Percentiles rank a stretch among this genome's conserved stretches.
Conservation (phyloP, 2,113 vertebrate genomes). For the Xiphias gladius region DNA sequence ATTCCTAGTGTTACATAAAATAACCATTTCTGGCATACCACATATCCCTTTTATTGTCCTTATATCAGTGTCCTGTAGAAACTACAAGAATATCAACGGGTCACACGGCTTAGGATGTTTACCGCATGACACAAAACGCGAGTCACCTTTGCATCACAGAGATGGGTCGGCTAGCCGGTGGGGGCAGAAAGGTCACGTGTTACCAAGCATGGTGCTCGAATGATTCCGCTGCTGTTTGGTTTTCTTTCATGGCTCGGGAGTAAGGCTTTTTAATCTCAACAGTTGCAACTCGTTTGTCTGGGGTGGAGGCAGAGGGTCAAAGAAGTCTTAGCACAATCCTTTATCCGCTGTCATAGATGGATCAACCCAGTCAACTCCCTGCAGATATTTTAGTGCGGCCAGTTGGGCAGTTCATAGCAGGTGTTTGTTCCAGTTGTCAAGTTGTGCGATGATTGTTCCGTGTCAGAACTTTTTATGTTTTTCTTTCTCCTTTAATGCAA, state of each 20-base stretch:
- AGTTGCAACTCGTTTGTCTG: not conserved
- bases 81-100: not conserved
- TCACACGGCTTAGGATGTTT: not conserved
- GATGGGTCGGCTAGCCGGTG: not conserved
- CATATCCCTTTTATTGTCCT: not conserved
- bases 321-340: not conserved
- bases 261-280: not conserved
- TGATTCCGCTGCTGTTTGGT: not conserved
- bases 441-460: not conserved
- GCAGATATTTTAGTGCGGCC: not conserved
- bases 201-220: not conserved
- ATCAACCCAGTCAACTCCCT: not conserved
- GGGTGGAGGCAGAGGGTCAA: not conserved
- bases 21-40: not conserved
- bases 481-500: not conserved
- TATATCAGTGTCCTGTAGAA: not conserved
- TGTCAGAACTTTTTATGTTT: not conserved
- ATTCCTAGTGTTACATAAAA: not conserved
- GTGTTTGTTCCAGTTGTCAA: not conserved
- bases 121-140: conserved; percentile 17
- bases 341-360: not conserved
- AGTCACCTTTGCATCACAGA: conserved; percentile 16
- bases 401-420: not conserved
- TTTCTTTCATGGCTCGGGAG: conserved; percentile 11
- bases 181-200: conserved; percentile 16